Base-by-base conservation (phyloP, 2,888 invertebrate species). In the Watsonalla binaria region DNA sequence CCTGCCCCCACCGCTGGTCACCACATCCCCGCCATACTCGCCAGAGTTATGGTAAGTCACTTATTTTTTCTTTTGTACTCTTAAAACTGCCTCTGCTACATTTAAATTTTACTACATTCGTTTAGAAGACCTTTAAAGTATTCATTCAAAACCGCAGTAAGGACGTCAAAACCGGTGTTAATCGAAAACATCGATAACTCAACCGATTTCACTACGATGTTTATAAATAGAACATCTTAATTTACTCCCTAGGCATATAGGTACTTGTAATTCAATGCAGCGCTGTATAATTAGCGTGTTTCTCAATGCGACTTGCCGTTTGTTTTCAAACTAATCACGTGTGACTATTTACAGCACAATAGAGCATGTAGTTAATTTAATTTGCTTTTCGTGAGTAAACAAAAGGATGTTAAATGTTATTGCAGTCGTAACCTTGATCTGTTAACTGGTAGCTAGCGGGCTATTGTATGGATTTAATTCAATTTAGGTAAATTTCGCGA, bases 1-100 rank as follows among this genome's bases (percentile, higher is more conserved):
- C 58, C 84, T 92, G 82, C 90, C 91, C 53, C 91, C 92, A 33
- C 90, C 92, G 14, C 71, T 92, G 56, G 81, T 91, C 45, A 86
- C 89, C 54, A 78, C 89, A 0, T 83, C 85, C 0, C 91, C 90
- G 6, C 86, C 92, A 0, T 92, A 90, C 57, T 90, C 92, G 0
- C 92, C 90, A 0, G 92, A 93, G 55, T 56, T 88, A 61, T 92
- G 92, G 93, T 93, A 79, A 90, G 92, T 86, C 1, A 7, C 34
- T 14, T 46, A 24, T 24, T 24, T 24, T 24, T 24, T 24, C 1
- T 2, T 2, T 24, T 24, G 24, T 24, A 24, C 24, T 24, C 24
- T 24, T n/a, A n/a, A n/a, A n/a, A n/a, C n/a, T 24, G 24, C 4
- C 24, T 24, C 2, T 24, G 24, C 24, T 24, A 6, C 37, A 8